Percentiles rank a stretch among this genome's conserved stretches.
Conservation (phyloP, 2,888 invertebrate genomes). For the Kuschelorhynchus macadamiae region DNA sequence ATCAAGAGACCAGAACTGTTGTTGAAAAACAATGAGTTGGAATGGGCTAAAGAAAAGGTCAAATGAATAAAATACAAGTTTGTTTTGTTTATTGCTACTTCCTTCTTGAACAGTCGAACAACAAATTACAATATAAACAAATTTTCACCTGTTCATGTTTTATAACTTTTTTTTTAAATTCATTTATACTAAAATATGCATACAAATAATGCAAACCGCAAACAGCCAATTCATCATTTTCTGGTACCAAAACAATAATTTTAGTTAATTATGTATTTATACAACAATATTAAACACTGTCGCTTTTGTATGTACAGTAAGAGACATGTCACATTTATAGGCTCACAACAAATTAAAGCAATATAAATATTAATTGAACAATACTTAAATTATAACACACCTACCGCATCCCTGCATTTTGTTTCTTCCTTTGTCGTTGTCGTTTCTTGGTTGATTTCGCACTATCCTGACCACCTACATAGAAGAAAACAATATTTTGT, state of each 20-base stretch:
- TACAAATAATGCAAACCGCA: too few species aligned
- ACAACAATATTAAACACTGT: not conserved
- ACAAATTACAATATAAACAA: too few species aligned
- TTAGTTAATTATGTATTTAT: not conserved
- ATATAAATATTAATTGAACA: not conserved
- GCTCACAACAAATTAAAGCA: conserved; percentile 6
- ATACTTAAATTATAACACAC: conserved; percentile 57
- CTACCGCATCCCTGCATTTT: conserved; percentile 66
- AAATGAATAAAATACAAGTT: too few species aligned
- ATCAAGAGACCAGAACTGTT: too few species aligned
- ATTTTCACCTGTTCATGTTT: too few species aligned
- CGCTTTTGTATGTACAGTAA: not conserved
- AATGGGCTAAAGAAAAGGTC: too few species aligned
- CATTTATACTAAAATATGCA: too few species aligned
- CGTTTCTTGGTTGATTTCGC: conserved; percentile 81
- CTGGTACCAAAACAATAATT: not conserved
- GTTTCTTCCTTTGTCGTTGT: conserved; percentile 76
- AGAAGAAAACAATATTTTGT: conserved; percentile 18
- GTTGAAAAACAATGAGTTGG: too few species aligned
- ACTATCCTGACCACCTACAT: conserved; percentile 83
- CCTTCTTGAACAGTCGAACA: too few species aligned
- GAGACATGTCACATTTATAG: not conserved
- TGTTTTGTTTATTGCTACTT: too few species aligned
- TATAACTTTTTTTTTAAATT: too few species aligned
- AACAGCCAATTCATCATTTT: not conserved